Evolutionary conservation across 1,140 invertebrate genomes (phyloP).

Genomic region (Drosophila nebulosa): DNA sequence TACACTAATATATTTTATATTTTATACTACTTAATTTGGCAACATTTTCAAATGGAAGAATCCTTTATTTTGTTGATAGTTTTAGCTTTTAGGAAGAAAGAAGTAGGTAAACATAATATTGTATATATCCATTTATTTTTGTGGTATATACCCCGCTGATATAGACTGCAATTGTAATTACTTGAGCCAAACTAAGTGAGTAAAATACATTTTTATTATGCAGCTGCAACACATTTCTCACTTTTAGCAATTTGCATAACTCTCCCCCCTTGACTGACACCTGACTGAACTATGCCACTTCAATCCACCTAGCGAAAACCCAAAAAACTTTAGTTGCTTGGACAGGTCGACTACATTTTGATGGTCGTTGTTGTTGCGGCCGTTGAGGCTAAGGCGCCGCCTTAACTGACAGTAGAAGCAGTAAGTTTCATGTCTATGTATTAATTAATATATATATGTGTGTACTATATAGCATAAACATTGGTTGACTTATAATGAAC

Average conservation of each 20-base stretch:
- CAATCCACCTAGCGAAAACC: neutral
- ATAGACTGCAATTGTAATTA: neutral
- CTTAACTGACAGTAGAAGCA: neutral
- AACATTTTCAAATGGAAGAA: no score
- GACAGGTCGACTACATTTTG: slow-evolving; percentile 39
- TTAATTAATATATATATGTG: neutral
- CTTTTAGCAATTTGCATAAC: slow-evolving; percentile 43
- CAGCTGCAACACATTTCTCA: slow-evolving; percentile 51
- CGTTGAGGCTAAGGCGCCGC: slow-evolving; percentile 20
- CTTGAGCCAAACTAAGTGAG: neutral
- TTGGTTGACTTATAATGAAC: no score
- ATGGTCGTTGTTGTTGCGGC: slow-evolving; percentile 13
- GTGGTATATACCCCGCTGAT: neutral
- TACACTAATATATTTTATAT: neutral
- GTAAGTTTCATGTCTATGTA: neutral
- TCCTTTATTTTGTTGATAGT: no score
- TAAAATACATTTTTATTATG: neutral
- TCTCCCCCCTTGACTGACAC: slow-evolving; percentile 33
- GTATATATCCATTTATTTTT: neutral
- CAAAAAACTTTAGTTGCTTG: slow-evolving; percentile 28
- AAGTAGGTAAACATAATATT: no score
- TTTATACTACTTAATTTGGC: no score
- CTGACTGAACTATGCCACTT: slow-evolving; percentile 57
- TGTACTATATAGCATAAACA: neutral
- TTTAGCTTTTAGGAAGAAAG: no score